Evolutionary conservation across 2,797 vertebrate species (phyloP).

Genomic region (Alca torda): DNA sequence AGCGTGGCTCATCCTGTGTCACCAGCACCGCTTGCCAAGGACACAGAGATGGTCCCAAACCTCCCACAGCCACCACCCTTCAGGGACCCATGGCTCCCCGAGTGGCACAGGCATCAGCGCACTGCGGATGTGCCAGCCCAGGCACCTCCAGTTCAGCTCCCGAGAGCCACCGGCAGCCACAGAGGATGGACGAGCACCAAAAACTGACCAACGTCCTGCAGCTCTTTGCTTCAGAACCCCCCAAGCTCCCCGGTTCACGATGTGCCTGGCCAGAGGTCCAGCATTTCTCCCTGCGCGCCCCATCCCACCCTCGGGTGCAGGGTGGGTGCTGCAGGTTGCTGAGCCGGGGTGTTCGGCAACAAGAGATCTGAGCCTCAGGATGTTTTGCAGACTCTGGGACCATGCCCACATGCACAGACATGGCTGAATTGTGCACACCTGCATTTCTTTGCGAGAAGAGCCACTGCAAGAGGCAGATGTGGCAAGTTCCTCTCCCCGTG

Average conservation of each 20-base stretch:
- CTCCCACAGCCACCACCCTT: not conserved
- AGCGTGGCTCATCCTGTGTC: not conserved
- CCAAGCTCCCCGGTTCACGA: not conserved
- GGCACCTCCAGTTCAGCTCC: not conserved
- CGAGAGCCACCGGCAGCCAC: not conserved
- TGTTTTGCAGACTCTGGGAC: not conserved
- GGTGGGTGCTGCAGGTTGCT: not conserved
- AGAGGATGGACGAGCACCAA: not conserved
- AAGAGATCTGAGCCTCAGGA: not conserved
- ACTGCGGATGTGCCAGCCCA: fast-evolving
- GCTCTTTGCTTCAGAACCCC: not conserved
- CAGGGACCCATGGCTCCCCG: not conserved
- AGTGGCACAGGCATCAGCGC: not conserved
- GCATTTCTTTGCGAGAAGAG: not conserved
- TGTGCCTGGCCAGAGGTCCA: too few relatives aligned
- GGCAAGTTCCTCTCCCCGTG: not conserved
- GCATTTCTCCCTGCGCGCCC: not conserved
- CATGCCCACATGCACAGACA: fast-evolving
- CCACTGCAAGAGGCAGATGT: not conserved
- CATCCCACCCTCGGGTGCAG: not conserved
- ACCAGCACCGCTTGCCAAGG: not conserved
- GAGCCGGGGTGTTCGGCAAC: too few relatives aligned
- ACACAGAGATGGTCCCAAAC: not conserved
- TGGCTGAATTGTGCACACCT: not conserved
- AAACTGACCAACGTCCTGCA: fast-evolving